Evolutionary conservation across 2,797 vertebrate genomes (phyloP).

Genomic region (Cossypha polioptera): DNA sequence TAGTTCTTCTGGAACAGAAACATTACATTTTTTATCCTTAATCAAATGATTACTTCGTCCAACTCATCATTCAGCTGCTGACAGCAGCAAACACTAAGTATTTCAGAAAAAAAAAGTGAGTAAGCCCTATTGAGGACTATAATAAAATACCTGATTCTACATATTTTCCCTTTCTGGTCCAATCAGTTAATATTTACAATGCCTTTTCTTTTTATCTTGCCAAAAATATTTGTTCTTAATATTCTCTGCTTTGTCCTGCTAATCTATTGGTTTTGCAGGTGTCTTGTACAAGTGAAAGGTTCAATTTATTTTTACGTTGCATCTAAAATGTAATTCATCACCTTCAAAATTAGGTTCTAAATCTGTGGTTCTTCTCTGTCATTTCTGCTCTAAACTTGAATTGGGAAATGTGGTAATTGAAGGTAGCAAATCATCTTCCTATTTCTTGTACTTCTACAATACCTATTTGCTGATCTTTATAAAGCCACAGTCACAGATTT

Average conservation of each 20-base stretch:
- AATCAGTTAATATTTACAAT: neutral
- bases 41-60: neutral
- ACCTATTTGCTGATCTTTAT: neutral
- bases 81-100: neutral
- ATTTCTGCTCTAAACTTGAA: neutral
- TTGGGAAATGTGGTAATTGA: neutral
- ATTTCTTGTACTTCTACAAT: neutral
- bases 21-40: neutral
- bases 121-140: neutral
- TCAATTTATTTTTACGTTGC: neutral
- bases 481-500: neutral
- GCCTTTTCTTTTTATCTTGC: neutral
- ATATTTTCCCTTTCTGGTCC: neutral
- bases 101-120: neutral
- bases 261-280: neutral
- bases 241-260: neutral
- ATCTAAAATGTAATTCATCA: neutral
- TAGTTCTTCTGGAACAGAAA: neutral
- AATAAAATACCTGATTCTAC: neutral
- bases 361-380: neutral
- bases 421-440: neutral
- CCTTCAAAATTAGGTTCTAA: neutral
- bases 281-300: neutral
- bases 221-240: neutral
- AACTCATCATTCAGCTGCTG: neutral